phyloP scores from a whole-genome alignment of 2,888 invertebrate species.

The Enchytraeus crypticus region DNA sequence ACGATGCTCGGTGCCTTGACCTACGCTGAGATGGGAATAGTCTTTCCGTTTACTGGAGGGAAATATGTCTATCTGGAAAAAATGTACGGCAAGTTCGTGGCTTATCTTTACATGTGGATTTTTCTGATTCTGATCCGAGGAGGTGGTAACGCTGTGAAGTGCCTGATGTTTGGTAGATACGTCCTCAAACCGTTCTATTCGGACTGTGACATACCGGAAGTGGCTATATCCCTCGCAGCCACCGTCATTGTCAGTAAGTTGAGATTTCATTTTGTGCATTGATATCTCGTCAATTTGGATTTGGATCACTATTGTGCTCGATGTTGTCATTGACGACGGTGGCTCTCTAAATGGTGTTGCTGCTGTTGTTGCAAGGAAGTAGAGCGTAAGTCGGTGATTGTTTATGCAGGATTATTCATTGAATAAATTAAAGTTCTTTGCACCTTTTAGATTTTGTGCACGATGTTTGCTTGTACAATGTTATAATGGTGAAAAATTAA shows the following conservation, averaged over 20 bases:
- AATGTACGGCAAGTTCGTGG: slow-evolving; percentile 43
- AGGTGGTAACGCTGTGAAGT: slow-evolving; percentile 40
- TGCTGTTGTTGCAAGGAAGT: too few relatives aligned
- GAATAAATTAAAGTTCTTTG: too few relatives aligned
- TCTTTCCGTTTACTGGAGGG: slow-evolving; percentile 60
- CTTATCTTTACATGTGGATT: slow-evolving; percentile 44
- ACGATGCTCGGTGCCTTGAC: slow-evolving; percentile 73
- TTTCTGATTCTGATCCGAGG: slow-evolving; percentile 42
- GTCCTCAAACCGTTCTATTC: slow-evolving; percentile 39
- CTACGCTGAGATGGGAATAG: slow-evolving; percentile 78
- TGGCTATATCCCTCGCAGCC: slow-evolving; percentile 34
- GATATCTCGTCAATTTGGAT: too few relatives aligned
- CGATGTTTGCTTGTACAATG: too few relatives aligned
- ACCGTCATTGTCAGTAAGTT: slow-evolving; percentile 37
- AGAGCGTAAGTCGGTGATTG: too few relatives aligned
- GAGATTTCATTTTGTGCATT: too few relatives aligned
- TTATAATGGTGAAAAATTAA: too few relatives aligned
- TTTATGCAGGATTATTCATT: too few relatives aligned
- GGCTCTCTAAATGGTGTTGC: too few relatives aligned
- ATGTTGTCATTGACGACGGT: too few relatives aligned
- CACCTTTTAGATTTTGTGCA: too few relatives aligned
- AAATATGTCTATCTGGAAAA: slow-evolving; percentile 52
- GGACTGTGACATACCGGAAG: slow-evolving; percentile 32
- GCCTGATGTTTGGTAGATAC: slow-evolving; percentile 43
- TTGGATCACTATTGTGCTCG: too few relatives aligned